phyloP scores from a whole-genome alignment of 2,797 vertebrate species.

The Pseudomugil gertrudae region DNA sequence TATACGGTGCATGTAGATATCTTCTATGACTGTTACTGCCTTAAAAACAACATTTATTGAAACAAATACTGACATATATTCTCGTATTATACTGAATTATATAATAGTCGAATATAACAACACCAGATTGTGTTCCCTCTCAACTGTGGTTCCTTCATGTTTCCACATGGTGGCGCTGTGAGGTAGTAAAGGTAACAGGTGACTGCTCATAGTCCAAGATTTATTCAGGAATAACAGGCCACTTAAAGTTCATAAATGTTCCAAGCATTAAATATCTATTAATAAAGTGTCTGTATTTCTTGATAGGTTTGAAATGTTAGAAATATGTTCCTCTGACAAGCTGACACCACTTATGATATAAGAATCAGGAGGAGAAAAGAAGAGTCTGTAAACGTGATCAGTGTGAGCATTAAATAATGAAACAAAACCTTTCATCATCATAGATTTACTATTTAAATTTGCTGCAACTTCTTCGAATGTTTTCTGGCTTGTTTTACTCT shows the following conservation, averaged over 20 bases:
- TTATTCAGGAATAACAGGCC: not conserved
- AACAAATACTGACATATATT: not conserved
- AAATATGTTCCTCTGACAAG: not conserved
- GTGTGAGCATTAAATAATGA: not conserved
- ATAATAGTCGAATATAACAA: constrained; percentile 8
- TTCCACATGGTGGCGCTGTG: constrained; percentile 62
- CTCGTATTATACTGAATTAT: not conserved
- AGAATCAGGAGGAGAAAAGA: not conserved
- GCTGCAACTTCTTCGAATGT: not conserved
- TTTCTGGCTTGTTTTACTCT: not conserved
- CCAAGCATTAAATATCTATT: not conserved
- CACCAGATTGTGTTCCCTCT: not conserved
- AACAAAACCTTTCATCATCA: not conserved
- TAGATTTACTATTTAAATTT: not conserved
- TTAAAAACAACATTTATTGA: not conserved
- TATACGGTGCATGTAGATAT: not conserved
- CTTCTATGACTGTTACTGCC: not conserved
- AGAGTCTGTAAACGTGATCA: not conserved
- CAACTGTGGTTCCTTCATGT: constrained; percentile 3
- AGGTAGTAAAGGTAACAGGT: constrained; percentile 11
- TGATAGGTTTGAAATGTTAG: not conserved
- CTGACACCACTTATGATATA: not conserved
- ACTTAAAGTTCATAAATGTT: not conserved
- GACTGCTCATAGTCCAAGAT: constrained; percentile 1
- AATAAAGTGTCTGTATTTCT: constrained; percentile 11